Conservation (phyloP, 2,797 vertebrate genomes). For the Phrynocephalus guinanensis region DNA sequence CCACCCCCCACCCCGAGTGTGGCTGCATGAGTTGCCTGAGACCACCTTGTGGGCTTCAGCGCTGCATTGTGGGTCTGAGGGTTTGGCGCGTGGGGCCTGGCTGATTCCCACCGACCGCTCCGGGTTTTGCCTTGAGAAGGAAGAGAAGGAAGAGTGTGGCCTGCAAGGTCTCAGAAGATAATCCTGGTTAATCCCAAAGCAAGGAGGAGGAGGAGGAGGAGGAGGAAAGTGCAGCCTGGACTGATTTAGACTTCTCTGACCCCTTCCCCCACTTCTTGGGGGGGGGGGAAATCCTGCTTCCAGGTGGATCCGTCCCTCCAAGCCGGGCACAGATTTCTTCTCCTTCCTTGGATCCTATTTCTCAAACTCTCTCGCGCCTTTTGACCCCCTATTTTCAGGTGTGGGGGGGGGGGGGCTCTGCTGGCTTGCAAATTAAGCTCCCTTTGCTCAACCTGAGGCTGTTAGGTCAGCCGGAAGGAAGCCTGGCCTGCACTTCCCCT, state of each 20-base stretch:
- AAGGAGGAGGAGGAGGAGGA: slow-evolving; percentile 4
- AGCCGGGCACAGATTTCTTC: fast-evolving
- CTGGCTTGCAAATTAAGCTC: neutral
- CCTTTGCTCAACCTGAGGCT: neutral
- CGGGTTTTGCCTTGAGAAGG: too few relatives aligned
- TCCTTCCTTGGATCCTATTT: neutral
- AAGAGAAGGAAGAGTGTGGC: too few relatives aligned
- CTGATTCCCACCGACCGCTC: too few relatives aligned
- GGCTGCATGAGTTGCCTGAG: too few relatives aligned
- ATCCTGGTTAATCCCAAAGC: slow-evolving; percentile 70
- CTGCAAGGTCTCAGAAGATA: slow-evolving; percentile 36
- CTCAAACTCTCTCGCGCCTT: too few relatives aligned
- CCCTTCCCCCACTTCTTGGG: neutral
- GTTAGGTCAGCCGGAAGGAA: neutral
- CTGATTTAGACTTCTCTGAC: slow-evolving; percentile 36
- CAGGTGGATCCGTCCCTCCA: fast-evolving
- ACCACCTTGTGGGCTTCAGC: too few relatives aligned
- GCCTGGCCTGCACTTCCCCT: too few relatives aligned
- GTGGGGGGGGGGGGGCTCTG: too few relatives aligned
- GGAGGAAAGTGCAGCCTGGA: neutral
- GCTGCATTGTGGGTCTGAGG: too few relatives aligned
- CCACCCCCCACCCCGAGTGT: too few relatives aligned
- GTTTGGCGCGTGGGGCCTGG: too few relatives aligned
- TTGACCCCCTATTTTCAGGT: neutral
- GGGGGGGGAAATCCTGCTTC: neutral